Evolutionary conservation across 2,797 vertebrate genomes (phyloP).

Genomic region (Oreochromis grahami): DNA sequence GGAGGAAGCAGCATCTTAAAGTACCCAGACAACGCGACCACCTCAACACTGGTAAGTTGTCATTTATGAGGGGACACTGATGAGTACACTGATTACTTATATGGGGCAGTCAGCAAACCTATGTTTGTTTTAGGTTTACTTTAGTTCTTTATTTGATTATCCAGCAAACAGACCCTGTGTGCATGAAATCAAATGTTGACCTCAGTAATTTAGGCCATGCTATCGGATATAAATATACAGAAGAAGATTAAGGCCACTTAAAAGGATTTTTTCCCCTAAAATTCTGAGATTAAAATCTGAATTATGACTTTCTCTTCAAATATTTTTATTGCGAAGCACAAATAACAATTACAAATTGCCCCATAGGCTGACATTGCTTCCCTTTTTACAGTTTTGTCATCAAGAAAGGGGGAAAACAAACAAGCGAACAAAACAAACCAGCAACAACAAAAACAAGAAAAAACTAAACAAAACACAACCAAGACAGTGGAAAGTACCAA

Average conservation of each 20-base stretch:
- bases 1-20: conserved; percentile 88
- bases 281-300: neutral
- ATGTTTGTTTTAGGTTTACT: neutral
- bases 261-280: rapidly evolving
- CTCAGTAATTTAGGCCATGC: neutral
- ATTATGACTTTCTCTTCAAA: neutral
- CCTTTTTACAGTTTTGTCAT: too few relatives aligned
- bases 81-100: neutral
- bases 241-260: neutral
- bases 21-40: conserved; percentile 70
- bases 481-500: too few relatives aligned
- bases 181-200: neutral
- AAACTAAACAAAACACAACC: too few relatives aligned
- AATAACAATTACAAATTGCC: too few relatives aligned
- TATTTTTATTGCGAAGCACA: too few relatives aligned
- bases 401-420: too few relatives aligned
- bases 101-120: neutral
- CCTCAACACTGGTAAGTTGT: conserved; percentile 51
- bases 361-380: too few relatives aligned
- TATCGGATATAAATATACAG: neutral
- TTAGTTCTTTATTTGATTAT: neutral
- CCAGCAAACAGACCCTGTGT: neutral
- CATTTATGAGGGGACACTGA: neutral
- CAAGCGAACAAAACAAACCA: too few relatives aligned
- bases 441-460: too few relatives aligned